Evolutionary conservation across 2,113 vertebrate species (phyloP).

Genomic region (Pogonocichla stellata): DNA sequence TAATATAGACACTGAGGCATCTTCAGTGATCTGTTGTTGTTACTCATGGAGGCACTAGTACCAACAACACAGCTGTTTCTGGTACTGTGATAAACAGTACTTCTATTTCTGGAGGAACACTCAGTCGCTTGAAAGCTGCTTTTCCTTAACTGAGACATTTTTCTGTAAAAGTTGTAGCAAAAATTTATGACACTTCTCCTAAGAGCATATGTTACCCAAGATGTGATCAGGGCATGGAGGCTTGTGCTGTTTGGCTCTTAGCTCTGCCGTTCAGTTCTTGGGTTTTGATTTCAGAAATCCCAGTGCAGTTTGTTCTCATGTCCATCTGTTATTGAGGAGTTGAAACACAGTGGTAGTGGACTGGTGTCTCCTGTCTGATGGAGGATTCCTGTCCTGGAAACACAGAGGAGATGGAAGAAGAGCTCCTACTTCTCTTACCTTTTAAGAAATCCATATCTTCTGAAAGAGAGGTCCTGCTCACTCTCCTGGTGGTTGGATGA

Average conservation of each 20-base stretch:
- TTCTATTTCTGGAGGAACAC: conserved; percentile 32
- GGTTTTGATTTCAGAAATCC: not conserved
- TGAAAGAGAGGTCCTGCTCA: not conserved
- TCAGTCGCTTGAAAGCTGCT: not conserved
- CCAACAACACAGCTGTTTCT: not conserved
- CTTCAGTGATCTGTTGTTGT: not conserved
- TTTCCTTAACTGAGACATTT: not conserved
- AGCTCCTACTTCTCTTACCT: not conserved
- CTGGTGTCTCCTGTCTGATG: not conserved
- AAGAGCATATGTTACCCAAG: conserved; percentile 37
- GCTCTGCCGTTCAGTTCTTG: not conserved
- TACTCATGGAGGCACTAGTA: not conserved
- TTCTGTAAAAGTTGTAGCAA: conserved; percentile 2
- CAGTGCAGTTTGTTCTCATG: not conserved
- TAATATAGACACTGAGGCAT: not conserved
- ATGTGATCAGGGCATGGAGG: not conserved
- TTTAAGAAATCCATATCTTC: not conserved
- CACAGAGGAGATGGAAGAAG: not conserved
- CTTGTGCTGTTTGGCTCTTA: not conserved
- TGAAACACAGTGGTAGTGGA: not conserved
- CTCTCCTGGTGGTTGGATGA: not conserved
- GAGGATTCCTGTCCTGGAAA: not conserved
- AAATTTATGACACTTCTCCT: not conserved
- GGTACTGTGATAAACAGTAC: not conserved
- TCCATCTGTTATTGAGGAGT: not conserved